phyloP scores from a whole-genome alignment of 2,888 invertebrate genomes.

The Agrotis ipsilon region DNA sequence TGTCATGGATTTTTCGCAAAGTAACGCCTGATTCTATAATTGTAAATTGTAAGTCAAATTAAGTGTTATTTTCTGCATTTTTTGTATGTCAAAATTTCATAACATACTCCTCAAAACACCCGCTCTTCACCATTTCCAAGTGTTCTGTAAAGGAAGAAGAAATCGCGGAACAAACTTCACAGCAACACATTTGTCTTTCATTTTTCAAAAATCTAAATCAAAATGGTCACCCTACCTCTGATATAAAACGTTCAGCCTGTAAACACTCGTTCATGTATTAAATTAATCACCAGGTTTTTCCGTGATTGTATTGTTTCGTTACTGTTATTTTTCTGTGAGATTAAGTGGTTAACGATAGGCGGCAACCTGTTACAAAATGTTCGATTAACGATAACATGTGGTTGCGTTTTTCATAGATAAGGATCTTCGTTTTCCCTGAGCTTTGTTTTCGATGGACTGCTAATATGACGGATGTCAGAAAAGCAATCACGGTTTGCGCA shows the following conservation, averaged over 20 bases:
- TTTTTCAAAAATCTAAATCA: no score
- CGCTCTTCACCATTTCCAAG: background rate
- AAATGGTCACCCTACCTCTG: background rate
- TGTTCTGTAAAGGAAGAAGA: background rate
- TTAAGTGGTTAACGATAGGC: constrained; percentile 34
- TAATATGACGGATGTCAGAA: background rate
- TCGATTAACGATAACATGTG: constrained; percentile 22
- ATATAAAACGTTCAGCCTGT: constrained; percentile 23
- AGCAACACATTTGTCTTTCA: background rate
- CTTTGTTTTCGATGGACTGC: background rate
- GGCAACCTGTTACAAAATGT: constrained; percentile 33
- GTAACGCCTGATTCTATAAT: no score
- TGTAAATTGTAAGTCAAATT: no score
- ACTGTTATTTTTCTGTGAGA: constrained; percentile 28
- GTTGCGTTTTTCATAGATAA: constrained; percentile 5
- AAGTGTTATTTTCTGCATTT: no score
- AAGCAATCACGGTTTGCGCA: no score
- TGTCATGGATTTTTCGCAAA: no score
- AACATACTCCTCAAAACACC: no score
- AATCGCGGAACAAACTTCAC: background rate
- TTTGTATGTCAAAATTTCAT: no score
- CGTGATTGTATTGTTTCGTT: constrained; percentile 44
- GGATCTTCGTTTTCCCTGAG: constrained; percentile 5
- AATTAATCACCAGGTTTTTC: constrained; percentile 24
- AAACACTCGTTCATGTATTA: constrained; percentile 1